Evolutionary conservation across 2,888 invertebrate species (phyloP), one percentile per base, ranked within the genome.

Genomic region (Cabera pusaria): DNA sequence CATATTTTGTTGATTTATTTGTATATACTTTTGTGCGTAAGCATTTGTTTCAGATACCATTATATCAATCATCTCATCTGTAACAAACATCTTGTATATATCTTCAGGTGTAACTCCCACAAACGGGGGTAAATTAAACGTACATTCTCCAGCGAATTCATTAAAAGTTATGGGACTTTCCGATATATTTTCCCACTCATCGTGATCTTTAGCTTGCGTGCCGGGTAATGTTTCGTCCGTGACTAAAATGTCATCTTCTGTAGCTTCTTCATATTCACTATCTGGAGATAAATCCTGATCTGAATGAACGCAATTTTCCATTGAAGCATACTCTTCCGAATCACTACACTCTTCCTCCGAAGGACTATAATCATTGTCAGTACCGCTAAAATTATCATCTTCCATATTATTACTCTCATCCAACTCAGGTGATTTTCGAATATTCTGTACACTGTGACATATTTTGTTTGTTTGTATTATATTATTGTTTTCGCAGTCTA

Each of bases 171-270:
- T 23, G 32, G 32, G 23, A 23, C 32, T 44, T 34, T 34, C 37
- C 33, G 36, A 44, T 37, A 47, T 47, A 37, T 48, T 35, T 38
- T 44, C 40, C 47, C 47, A 45, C 46, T 50, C 40, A 44, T 50
- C 44, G 25, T 44, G 26, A 41, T 46, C 41, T 14, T 49, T 37
- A 35, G 37, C 37, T 39, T 42, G 44, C 28, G 28, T 19, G 36
- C 36, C 27, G 35, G 39, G 44, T 36, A 44, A 48, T 47, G 36
- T 33, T 29, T 47, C 42, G 8, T 42, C 35, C 26, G 20, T 22
- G 35, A 21, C 26, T 35, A 31, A 31, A 39, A 29, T 34, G 14
- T 39, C 39, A 33, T 43, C 28, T 47, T 47, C 43, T 36, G 40
- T 40, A 47, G 22, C 22, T 22, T 43, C 40, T 36, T 42, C 29